A percentile compares a stretch with the other conserved stretches of the same genome.
These are phyloP conservation scores for Siderastrea siderea DNA, from an alignment of 92 coral and sea anemone genomes.

Conservation along the genomic window DNA sequence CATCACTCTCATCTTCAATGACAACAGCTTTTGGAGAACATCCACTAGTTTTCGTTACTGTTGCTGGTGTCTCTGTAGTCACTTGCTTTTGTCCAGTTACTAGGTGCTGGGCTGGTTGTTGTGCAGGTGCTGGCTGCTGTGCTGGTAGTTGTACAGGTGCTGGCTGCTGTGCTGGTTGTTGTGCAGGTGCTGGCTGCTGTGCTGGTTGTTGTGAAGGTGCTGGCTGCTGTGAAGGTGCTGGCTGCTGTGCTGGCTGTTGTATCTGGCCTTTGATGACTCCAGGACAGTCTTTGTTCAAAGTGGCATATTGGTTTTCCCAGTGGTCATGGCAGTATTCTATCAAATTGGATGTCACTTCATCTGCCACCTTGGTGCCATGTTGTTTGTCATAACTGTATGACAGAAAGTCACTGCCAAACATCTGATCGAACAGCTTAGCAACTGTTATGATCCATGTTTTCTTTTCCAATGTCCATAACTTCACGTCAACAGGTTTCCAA, in stretches of 20 bases:
- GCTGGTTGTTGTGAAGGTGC: too few relatives aligned
- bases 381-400: constrained; percentile 33
- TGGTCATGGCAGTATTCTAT: constrained; percentile 22
- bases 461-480: constrained; percentile 9
- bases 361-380: constrained; percentile 33
- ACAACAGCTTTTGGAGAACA: background rate
- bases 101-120: too few relatives aligned
- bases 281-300: too few relatives aligned
- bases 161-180: too few relatives aligned
- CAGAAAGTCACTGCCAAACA: constrained; percentile 52
- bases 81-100: too few relatives aligned
- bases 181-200: too few relatives aligned
- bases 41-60: too few relatives aligned
- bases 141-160: too few relatives aligned
- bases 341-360: constrained; percentile 4
- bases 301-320: constrained; percentile 17
- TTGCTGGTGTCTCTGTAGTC: too few relatives aligned
- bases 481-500: constrained; percentile 17
- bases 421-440: constrained; percentile 3
- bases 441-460: constrained; percentile 24
- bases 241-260: too few relatives aligned
- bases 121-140: constrained; percentile 4
- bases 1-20: constrained; percentile 6
- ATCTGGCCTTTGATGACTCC: too few relatives aligned
- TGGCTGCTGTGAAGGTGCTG: too few relatives aligned